Percentiles rank a stretch among this genome's conserved stretches.
These are phyloP conservation scores for Pogonophryne albipinna DNA, from an alignment of 2,797 vertebrate genomes.

Conservation along the genomic window DNA sequence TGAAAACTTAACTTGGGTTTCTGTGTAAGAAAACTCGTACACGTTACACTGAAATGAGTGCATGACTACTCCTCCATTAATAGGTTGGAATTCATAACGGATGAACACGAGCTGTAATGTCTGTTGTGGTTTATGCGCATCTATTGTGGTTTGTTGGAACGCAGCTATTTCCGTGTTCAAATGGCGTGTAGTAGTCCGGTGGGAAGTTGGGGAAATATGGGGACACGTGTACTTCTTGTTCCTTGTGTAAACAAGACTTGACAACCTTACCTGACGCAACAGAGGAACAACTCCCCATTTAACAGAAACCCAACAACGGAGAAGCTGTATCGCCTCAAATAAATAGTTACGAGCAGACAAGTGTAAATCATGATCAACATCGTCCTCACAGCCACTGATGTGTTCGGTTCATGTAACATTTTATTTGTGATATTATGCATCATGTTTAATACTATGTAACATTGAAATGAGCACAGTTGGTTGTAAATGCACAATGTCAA, in stretches of 20 bases:
- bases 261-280: slow-evolving; percentile 60
- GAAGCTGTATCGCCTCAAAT: slow-evolving; percentile 38
- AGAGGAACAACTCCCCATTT: slow-evolving; percentile 37
- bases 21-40: slow-evolving; percentile 57
- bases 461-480: background rate
- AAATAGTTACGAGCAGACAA: slow-evolving; percentile 35
- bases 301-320: slow-evolving; percentile 34
- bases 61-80: slow-evolving; percentile 54
- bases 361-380: slow-evolving; percentile 33
- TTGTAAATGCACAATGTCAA: slow-evolving; percentile 9
- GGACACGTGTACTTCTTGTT: slow-evolving; percentile 70
- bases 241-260: slow-evolving; percentile 65
- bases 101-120: slow-evolving; percentile 52
- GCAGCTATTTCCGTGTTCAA: slow-evolving; percentile 49
- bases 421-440: background rate
- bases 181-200: slow-evolving; percentile 52
- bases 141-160: slow-evolving; percentile 53
- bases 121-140: slow-evolving; percentile 58
- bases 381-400: background rate
- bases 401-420: background rate
- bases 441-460: background rate
- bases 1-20: slow-evolving; percentile 70
- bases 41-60: slow-evolving; percentile 46
- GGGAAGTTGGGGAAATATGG: slow-evolving; percentile 61
- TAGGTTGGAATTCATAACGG: slow-evolving; percentile 56